A percentile compares a stretch with the other conserved stretches of the same genome.
These are phyloP conservation scores for Acanthiza pusilla DNA, from an alignment of 2,797 vertebrate genomes.

Conservation along the genomic window DNA sequence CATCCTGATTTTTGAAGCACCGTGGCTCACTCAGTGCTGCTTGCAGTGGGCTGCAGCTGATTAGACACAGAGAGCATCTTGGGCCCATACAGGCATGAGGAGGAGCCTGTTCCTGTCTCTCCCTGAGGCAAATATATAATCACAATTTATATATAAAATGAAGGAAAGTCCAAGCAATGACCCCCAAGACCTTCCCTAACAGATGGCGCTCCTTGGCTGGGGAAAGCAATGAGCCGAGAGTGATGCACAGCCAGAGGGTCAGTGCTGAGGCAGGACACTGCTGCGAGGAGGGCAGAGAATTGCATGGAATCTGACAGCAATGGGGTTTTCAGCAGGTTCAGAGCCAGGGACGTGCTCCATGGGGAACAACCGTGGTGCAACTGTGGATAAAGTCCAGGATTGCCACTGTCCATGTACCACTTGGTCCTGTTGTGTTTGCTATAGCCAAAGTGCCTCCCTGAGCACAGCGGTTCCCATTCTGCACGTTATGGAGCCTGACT, in stretches of 20 bases:
- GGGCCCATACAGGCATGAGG: no score
- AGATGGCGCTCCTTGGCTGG: background rate
- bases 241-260: background rate
- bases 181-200: background rate
- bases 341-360: background rate
- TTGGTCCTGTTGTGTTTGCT: rapidly evolving
- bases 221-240: background rate
- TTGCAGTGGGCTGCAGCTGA: background rate
- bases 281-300: background rate
- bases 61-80: background rate
- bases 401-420: background rate
- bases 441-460: background rate
- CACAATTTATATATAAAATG: background rate
- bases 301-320: background rate
- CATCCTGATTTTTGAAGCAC: background rate
- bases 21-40: background rate
- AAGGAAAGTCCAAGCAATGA: background rate
- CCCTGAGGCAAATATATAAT: background rate
- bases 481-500: background rate
- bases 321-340: background rate
- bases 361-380: background rate
- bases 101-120: background rate
- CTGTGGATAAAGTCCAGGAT: background rate
- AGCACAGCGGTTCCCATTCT: background rate
- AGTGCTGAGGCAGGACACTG: background rate